phyloP scores from a whole-genome alignment of 2,113 vertebrate species.

The Takifugu flavidus region DNA sequence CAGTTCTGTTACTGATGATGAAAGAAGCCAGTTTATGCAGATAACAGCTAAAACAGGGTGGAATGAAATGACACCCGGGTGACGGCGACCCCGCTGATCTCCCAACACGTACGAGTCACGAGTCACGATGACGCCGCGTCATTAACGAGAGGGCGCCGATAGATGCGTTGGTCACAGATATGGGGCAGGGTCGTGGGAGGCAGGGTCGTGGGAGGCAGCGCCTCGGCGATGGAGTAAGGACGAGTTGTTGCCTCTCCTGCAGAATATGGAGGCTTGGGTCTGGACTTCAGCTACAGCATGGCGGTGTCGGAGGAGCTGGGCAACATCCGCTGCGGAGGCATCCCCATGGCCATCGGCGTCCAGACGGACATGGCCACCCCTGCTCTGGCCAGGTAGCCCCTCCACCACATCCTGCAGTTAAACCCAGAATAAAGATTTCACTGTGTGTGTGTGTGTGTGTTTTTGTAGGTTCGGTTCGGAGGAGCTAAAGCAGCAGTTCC shows the following conservation, averaged over 20 bases:
- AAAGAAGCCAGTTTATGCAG: slow-evolving; percentile 21
- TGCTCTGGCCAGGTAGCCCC: slow-evolving; percentile 80
- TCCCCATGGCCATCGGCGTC: slow-evolving; percentile 86
- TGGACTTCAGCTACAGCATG: slow-evolving; percentile 85
- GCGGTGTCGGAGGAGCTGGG: slow-evolving; percentile 86
- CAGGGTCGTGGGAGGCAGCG: neutral
- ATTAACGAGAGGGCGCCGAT: neutral
- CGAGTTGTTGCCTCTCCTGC: slow-evolving; percentile 20
- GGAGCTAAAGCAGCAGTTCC: slow-evolving; percentile 80
- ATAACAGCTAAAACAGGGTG: slow-evolving; percentile 19
- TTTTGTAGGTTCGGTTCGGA: slow-evolving; percentile 80
- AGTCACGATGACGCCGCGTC: slow-evolving; percentile 19
- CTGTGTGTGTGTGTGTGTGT: neutral
- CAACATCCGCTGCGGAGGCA: slow-evolving; percentile 77
- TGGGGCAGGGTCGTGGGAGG: too few species aligned
- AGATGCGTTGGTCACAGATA: too few species aligned
- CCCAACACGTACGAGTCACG: slow-evolving; percentile 31
- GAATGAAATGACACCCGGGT: neutral
- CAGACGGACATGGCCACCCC: slow-evolving; percentile 86
- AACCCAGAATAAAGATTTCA: neutral
- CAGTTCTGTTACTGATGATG: slow-evolving; percentile 17
- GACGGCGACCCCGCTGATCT: slow-evolving; percentile 19
- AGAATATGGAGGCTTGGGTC: slow-evolving; percentile 86
- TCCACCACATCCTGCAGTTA: neutral
- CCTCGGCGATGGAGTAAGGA: neutral